Base-by-base conservation (phyloP, 1,140 invertebrate genomes). In the Pectinophora gossypiella region DNA sequence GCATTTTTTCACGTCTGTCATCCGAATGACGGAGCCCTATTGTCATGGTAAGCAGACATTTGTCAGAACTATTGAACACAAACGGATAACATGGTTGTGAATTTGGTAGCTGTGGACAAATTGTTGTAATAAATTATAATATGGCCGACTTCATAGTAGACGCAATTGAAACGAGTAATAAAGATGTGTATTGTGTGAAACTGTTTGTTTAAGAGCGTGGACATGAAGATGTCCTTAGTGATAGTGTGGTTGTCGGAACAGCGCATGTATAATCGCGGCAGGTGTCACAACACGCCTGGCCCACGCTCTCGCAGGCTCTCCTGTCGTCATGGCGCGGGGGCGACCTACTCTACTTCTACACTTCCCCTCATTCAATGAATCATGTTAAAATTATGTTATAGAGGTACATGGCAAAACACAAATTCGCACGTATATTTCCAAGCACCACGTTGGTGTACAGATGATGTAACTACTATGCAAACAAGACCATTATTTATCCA, bases 381-480 rank as follows among this genome's bases (percentile, higher is more conserved):
- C 36, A 40, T 15, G 16, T 40, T 7, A 40, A 15, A 40, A 40
- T 40, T 23, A 38, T 3, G 35, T 38, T 4, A 5, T 32, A n/a
- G n/a, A n/a, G n/a, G n/a, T 40, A 40, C 36, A 5, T 32, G 27
- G 27, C 16, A 40, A 40, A 40, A 40, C 27, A 9, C 9, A 32
- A 32, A 32, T 12, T n/a, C 9, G n/a, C 27, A 32, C 9, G 27
- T 32, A 32, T 32, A 32, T 32, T 32, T 32, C 27, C 27, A 52
- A 52, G 18, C 32, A 36, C 19, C 18, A 12, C n/a, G n/a, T 45
- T 45, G 47, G 64, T 64, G 23, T 54, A 53, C 55, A 51, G 65
- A 76, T 80, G 72, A 80, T 76, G 76, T 81, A 76, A 81, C 58
- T 60, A 56, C 58, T 63, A 68, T 59, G 49, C 58, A 66, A 64